A percentile compares a stretch with the other conserved stretches of the same genome.
Evolutionary conservation across 2,113 vertebrate species (phyloP).

Genomic region (Eptatretus burgeri): DNA sequence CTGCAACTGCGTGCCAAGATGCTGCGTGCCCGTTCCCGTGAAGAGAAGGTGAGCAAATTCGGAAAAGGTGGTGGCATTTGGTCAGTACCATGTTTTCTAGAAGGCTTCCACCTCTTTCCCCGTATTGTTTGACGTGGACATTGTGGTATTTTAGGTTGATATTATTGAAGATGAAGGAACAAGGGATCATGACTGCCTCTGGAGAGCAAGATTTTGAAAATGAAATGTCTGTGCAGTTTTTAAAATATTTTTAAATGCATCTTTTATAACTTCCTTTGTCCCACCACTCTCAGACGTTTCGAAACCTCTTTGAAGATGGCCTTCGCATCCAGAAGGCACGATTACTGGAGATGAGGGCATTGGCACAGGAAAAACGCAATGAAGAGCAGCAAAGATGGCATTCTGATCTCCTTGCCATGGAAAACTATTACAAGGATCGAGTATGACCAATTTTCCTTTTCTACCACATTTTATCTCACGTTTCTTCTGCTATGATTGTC

Average conservation of each 20-base stretch:
- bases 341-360: conserved; percentile 34
- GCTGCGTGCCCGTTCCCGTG: conserved; percentile 41
- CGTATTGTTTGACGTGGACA: neutral
- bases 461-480: neutral
- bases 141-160: neutral
- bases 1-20: conserved; percentile 42
- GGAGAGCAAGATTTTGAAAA: neutral
- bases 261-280: neutral
- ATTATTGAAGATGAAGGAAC: neutral
- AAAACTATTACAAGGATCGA: conserved; percentile 82
- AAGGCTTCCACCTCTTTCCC: neutral
- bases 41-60: conserved; percentile 32
- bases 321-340: conserved; percentile 53
- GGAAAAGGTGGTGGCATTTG: too few species aligned
- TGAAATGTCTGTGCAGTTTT: neutral
- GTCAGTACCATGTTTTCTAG: neutral
- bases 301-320: conserved; percentile 58
- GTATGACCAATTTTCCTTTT: conserved; percentile 16
- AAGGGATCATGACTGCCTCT: neutral
- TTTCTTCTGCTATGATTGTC: neutral
- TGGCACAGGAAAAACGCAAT: conserved; percentile 33
- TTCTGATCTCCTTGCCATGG: conserved; percentile 47
- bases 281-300: conserved; percentile 32
- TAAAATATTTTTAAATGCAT: neutral
- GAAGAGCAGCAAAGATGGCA: conserved; percentile 32